Evolutionary conservation across 2,888 invertebrate species (phyloP).

Genomic region (Caenorhabditis angaria): DNA sequence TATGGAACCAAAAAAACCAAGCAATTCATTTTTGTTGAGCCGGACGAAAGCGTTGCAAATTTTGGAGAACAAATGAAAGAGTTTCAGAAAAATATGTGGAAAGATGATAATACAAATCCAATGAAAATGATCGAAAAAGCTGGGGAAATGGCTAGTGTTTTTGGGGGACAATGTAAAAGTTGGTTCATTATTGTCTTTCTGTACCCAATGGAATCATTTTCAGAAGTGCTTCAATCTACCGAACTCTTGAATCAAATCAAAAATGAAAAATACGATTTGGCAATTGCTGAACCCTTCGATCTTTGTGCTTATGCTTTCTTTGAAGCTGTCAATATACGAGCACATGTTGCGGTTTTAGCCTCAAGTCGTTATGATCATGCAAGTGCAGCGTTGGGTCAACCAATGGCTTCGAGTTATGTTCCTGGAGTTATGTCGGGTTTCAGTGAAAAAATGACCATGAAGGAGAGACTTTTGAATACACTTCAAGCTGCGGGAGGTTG

Average conservation of each 20-base stretch:
- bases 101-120: slow-evolving; percentile 16
- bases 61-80: slow-evolving; percentile 16
- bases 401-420: slow-evolving; percentile 30
- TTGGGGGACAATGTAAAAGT: slow-evolving; percentile 30
- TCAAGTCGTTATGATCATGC: slow-evolving; percentile 38
- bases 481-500: slow-evolving; percentile 9
- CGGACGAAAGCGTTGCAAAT: slow-evolving; percentile 13
- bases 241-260: slow-evolving; percentile 31
- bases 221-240: slow-evolving; percentile 17
- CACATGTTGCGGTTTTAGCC: slow-evolving; percentile 39
- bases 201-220: background rate
- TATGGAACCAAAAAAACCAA: slow-evolving; percentile 29
- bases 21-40: slow-evolving; percentile 20
- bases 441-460: slow-evolving; percentile 7
- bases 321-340: slow-evolving; percentile 43
- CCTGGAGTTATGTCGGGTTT: slow-evolving; percentile 7
- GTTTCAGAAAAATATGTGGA: slow-evolving; percentile 30
- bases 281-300: slow-evolving; percentile 48
- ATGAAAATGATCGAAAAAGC: slow-evolving; percentile 14
- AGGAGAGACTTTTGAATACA: slow-evolving; percentile 26
- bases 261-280: slow-evolving; percentile 51
- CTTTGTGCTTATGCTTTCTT: slow-evolving; percentile 33
- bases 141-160: slow-evolving; percentile 22
- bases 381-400: slow-evolving; percentile 36
- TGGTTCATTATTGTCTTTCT: background rate